Conservation (phyloP, 2,113 vertebrate genomes). For the Protomyctophum bolini region DNA sequence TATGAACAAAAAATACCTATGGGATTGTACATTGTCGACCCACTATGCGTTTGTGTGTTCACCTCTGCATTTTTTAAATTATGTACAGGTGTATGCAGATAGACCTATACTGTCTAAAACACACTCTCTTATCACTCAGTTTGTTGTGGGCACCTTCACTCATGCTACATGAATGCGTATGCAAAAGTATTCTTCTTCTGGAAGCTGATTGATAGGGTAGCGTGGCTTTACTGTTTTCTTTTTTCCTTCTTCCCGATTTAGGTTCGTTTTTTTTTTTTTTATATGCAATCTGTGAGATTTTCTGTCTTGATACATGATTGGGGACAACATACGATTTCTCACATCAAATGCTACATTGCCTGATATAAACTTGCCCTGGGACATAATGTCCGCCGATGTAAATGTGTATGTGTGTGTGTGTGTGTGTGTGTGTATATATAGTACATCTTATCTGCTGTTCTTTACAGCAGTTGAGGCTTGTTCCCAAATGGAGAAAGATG, state of each 20-base stretch:
- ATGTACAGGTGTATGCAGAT: slow-evolving; percentile 53
- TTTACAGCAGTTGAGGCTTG: slow-evolving; percentile 34
- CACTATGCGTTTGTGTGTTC: slow-evolving; percentile 51
- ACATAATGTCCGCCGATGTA: slow-evolving; percentile 48
- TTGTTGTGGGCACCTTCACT: slow-evolving; percentile 52
- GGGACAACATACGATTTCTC: slow-evolving; percentile 4
- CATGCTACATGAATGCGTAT: slow-evolving; percentile 49
- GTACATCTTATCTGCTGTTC: slow-evolving; percentile 54
- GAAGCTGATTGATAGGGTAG: slow-evolving; percentile 44
- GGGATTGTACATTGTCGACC: slow-evolving; percentile 50
- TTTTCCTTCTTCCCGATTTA: background rate
- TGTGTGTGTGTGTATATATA: slow-evolving; percentile 49
- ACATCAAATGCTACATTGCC: slow-evolving; percentile 17
- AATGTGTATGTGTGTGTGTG: slow-evolving; percentile 53
- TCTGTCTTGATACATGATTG: slow-evolving; percentile 29
- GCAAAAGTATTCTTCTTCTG: slow-evolving; percentile 54
- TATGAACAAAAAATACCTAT: slow-evolving; percentile 47
- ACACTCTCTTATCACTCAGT: slow-evolving; percentile 27
- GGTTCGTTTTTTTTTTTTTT: slow-evolving; percentile 36
- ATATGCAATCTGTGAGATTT: slow-evolving; percentile 68
- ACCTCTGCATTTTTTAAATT: slow-evolving; percentile 43
- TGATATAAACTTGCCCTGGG: slow-evolving; percentile 48
- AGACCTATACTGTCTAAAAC: slow-evolving; percentile 21
- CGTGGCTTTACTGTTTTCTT: slow-evolving; percentile 63
- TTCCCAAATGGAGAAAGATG: slow-evolving; percentile 16